Conservation (phyloP, 2,888 invertebrate species). For the Drosophila colorata region DNA sequence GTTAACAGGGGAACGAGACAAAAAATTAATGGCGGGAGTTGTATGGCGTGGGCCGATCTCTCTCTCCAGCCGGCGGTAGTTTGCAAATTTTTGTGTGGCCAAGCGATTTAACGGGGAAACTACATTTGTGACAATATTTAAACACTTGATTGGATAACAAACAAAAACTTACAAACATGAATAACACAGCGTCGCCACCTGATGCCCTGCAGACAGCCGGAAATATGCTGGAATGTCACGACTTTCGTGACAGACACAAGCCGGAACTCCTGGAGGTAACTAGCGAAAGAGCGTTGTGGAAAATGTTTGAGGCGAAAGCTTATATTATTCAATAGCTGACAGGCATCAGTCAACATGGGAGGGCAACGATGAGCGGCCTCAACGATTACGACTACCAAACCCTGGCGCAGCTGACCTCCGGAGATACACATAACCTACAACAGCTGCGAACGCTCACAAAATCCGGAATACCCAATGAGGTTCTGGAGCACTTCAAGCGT, state of each 20-base stretch:
- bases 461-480: slow-evolving; percentile 96
- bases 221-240: slow-evolving; percentile 91
- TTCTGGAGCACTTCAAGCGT: slow-evolving; percentile 98
- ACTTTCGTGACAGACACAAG: slow-evolving; percentile 78
- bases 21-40: slow-evolving; percentile 61
- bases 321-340: slow-evolving; percentile 86
- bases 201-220: slow-evolving; percentile 92
- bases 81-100: slow-evolving; percentile 25
- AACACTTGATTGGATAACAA: slow-evolving; percentile 1
- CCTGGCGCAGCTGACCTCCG: slow-evolving; percentile 89
- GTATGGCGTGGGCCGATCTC: slow-evolving; percentile 50
- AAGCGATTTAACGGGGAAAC: background rate
- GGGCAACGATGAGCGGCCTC: slow-evolving; percentile 94
- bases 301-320: background rate
- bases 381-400: slow-evolving; percentile 96
- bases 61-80: slow-evolving; percentile 49
- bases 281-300: background rate
- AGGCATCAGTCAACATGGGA: slow-evolving; percentile 88
- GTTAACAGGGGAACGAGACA: slow-evolving; percentile 22
- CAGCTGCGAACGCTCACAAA: slow-evolving; percentile 93
- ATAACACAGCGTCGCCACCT: slow-evolving; percentile 83
- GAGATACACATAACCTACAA: slow-evolving; percentile 88
- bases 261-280: slow-evolving; percentile 84
- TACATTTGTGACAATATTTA: slow-evolving; percentile 7
- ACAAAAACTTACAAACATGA: slow-evolving; percentile 57